These are phyloP conservation scores for Thamnaconus septentrionalis DNA, from an alignment of 2,113 vertebrate genomes.

Conservation along the genomic window DNA sequence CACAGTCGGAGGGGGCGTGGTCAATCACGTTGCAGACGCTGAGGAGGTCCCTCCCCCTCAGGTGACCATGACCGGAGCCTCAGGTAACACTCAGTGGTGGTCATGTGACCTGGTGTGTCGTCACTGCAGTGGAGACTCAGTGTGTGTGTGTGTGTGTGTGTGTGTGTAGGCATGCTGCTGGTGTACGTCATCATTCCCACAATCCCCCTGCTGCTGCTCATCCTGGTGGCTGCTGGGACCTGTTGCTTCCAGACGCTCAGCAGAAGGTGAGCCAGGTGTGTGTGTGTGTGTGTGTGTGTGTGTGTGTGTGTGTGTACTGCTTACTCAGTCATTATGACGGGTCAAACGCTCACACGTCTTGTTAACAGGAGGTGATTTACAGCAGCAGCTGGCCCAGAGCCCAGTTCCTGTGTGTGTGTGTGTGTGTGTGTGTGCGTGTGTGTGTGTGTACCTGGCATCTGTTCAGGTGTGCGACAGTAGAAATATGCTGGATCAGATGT, in stretches of 20 bases:
- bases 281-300: too few relatives aligned
- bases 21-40: constrained; percentile 22
- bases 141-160: background rate
- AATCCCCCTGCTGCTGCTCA: constrained; percentile 92
- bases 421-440: too few relatives aligned
- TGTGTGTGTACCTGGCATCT: too few relatives aligned
- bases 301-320: too few relatives aligned
- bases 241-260: constrained; percentile 94
- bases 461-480: too few relatives aligned
- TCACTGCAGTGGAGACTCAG: too few relatives aligned
- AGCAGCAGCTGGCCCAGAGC: too few relatives aligned
- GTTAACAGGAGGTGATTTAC: too few relatives aligned
- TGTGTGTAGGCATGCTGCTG: constrained; percentile 84
- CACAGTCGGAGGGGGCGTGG: constrained; percentile 66
- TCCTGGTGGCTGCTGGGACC: constrained; percentile 92
- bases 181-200: constrained; percentile 95
- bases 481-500: too few relatives aligned
- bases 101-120: background rate
- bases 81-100: constrained; percentile 55
- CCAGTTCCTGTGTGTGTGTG: too few relatives aligned
- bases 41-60: constrained; percentile 47
- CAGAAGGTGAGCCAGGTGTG: constrained; percentile 78
- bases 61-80: constrained; percentile 59
- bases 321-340: too few relatives aligned
- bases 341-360: too few relatives aligned